Evolutionary conservation across 2,113 vertebrate genomes (phyloP).

Genomic region (Geococcyx californianus): DNA sequence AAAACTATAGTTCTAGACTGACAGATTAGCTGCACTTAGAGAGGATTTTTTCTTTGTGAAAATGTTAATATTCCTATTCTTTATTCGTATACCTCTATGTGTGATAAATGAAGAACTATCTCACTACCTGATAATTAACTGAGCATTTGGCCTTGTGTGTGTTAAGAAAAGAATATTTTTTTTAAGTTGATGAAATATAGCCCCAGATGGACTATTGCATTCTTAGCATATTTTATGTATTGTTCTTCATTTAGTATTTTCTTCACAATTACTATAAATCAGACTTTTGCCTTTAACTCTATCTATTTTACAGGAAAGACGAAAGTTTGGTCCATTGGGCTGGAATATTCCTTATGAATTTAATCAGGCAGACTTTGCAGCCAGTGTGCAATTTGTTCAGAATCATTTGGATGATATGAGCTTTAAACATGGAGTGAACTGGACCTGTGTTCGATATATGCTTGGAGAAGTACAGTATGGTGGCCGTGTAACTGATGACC

Average conservation of each 20-base stretch:
- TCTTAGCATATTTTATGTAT: neutral
- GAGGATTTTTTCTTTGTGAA: neutral
- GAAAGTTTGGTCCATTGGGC: constrained; percentile 85
- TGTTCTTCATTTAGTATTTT: neutral
- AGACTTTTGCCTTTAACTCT: neutral
- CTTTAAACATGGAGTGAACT: constrained; percentile 77
- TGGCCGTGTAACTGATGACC: constrained; percentile 83
- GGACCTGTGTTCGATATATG: constrained; percentile 85
- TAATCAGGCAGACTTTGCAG: constrained; percentile 84
- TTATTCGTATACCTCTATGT: neutral
- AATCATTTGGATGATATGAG: constrained; percentile 82
- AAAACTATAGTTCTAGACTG: neutral
- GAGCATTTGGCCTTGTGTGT: neutral
- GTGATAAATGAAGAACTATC: neutral
- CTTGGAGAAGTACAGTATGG: constrained; percentile 86
- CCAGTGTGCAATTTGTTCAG: constrained; percentile 85
- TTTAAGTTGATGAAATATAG: neutral
- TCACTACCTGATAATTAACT: neutral
- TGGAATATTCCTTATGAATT: constrained; percentile 91
- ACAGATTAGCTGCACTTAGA: neutral
- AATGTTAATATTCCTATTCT: neutral
- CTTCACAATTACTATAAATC: neutral
- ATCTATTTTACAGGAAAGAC: constrained; percentile 75
- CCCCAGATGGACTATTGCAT: neutral
- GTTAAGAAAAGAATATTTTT: neutral